Base-by-base conservation (phyloP, 2,888 invertebrate species). In the Argyresthia albistria region DNA sequence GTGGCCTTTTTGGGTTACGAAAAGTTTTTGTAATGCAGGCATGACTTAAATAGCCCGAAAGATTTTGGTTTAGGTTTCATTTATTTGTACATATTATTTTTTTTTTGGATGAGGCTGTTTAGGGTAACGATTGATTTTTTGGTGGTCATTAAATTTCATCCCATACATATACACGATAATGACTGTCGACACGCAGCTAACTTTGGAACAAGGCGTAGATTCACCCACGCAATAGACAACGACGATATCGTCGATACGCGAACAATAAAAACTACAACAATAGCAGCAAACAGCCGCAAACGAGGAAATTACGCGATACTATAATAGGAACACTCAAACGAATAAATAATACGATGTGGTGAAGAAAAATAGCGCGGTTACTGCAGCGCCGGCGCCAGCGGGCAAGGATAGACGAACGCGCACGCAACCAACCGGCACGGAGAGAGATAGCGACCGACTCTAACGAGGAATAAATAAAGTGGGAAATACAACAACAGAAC, bases 351-450 rank as follows among this genome's bases (percentile, higher is more conserved):
- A 11, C 39, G n/a, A 39, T 25, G 70, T 69, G 61, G 74, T 73
- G 69, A 76, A 77, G 83, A 84, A 84, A 86, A 86, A 86, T 79
- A 78, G 77, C 76, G 70, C 65, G 66, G 61, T 73, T 73, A 83
- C 76, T 77, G 76, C 80, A 83, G 81, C 84, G 80, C 80, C 81
- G 81, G 81, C 81, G 86, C 86, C 86, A 82, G 63, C 12, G 69
- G 65, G 71, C 74, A 75, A 81, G 80, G 83, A 81, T 78, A 77
- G 76, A 68, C 70, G 62, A 66, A 70, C 69, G 65, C 63, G 58
- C 59, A 63, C 65, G 65, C 71, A 71, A 70, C 66, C 62, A 37
- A 51, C 55, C 47, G 36, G 36, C 25, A 47, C 54, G 39, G 9
- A 11, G 6, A 25, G 10, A 39, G 8, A 39, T n/a, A 36, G 9